These are phyloP conservation scores for Oophaga sylvatica DNA, from an alignment of 2,797 vertebrate genomes.

Conservation along the genomic window DNA sequence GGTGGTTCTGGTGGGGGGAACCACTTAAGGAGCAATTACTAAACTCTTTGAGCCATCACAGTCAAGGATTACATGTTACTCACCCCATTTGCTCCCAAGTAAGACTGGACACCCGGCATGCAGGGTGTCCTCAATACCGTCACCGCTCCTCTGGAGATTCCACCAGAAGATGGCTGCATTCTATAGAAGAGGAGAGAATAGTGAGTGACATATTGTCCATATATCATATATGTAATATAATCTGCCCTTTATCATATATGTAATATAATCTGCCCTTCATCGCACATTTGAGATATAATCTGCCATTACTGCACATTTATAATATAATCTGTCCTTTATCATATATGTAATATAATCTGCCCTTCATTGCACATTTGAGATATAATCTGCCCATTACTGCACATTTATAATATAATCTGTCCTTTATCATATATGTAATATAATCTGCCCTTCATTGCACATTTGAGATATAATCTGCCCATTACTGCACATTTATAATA, in stretches of 20 bases:
- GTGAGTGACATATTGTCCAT: not conserved
- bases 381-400: not conserved
- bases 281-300: not conserved
- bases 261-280: not conserved
- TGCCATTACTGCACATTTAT: not conserved
- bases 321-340: not conserved
- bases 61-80: constrained; percentile 56
- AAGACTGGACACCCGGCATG: constrained; percentile 93
- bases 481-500: not conserved
- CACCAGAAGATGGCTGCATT: constrained; percentile 96
- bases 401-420: not conserved
- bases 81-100: constrained; percentile 94
- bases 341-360: too few species aligned
- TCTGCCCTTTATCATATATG: not conserved
- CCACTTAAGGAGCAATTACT: too few species aligned
- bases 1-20: too few species aligned
- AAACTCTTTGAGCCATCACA: too few species aligned
- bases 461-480: too few species aligned
- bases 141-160: constrained; percentile 89
- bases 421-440: not conserved
- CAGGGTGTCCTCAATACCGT: constrained; percentile 83
- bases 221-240: not conserved
- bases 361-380: not conserved
- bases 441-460: not conserved
- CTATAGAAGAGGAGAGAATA: constrained; percentile 67